Base-by-base conservation (phyloP, 2,113 vertebrate genomes). In the Calyptomena viridis region DNA sequence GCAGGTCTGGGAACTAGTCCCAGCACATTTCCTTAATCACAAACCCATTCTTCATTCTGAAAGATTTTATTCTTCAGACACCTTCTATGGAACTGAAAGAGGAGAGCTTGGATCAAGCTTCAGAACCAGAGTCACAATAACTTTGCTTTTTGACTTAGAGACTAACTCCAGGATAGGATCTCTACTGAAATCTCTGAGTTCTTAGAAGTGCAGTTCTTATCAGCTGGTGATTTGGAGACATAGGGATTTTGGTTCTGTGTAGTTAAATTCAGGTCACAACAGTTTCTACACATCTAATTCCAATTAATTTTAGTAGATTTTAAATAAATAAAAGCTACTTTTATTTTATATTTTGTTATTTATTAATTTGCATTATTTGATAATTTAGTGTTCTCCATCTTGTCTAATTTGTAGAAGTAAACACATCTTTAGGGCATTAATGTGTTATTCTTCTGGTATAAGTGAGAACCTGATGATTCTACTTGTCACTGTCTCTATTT, bases 61-160 rank as follows among this genome's bases (percentile, higher is more conserved):
- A 95, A 96, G 30, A 62, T 66, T 90, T 79, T 83, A 46, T 62
- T 90, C 50, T 85, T 87, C 44, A 83, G 71, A 79, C 62, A 62
- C 25, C 10, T 87, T 93, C 24, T 55, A 2, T 82, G 71, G 18
- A 79, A 12, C 39, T 84, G 44, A 88, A 93, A 90, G 35, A 55
- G n/a, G 27, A 77, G 16, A 22, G 31, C n/a, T 84, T 80, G 78
- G 40, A 93, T 73, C 30, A 58, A 66, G 8, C 33, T 55, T 87
- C 58, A 69, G 35, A 77, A 71, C 18, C 13, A 80, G 79, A 90
- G 4, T 47, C 35, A 62, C 50, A 47, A 39, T 83, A 88, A 77
- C 39, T 80, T 87, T 80, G 4, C 24, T 74, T 6, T 88, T 79
- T 83, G 35, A 53, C 35, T 66, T 83, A 37, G 72, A 39, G 25